Evolutionary conservation across 2,888 invertebrate species (phyloP).

Genomic region (Apamea monoglypha): DNA sequence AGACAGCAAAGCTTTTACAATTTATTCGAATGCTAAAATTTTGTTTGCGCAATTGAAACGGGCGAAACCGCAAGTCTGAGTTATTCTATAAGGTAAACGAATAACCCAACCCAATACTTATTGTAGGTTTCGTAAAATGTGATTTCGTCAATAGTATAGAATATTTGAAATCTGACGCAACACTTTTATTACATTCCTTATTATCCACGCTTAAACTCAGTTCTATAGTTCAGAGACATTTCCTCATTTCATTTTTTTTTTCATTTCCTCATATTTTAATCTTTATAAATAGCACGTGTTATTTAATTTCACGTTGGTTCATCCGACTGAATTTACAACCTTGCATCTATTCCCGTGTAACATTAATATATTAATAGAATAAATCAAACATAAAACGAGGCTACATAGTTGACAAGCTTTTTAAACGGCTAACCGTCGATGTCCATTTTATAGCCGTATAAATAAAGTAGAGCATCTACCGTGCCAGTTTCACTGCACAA

Average conservation of each 20-base stretch:
- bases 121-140: conserved; percentile 36
- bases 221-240: conserved; percentile 22
- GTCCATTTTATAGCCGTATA: conserved; percentile 56
- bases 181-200: conserved; percentile 32
- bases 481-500: conserved; percentile 72
- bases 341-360: conserved; percentile 30
- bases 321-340: conserved; percentile 27
- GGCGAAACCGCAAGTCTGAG: conserved; percentile 12
- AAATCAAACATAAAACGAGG: conserved; percentile 52
- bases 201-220: conserved; percentile 13
- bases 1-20: conserved; percentile 15
- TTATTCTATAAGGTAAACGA: conserved; percentile 34
- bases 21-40: conserved; percentile 11
- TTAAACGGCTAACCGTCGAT: conserved; percentile 39
- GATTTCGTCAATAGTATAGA: conserved; percentile 33
- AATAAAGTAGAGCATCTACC: conserved; percentile 82
- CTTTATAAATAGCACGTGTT: conserved; percentile 47
- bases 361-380: conserved; percentile 43
- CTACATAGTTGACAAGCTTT: conserved; percentile 47
- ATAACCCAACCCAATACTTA: conserved; percentile 18
- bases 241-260: too few relatives aligned
- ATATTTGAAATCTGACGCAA: conserved; percentile 36
- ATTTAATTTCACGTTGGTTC: conserved; percentile 34
- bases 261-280: conserved; percentile 45
- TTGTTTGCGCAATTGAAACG: conserved; percentile 35